Evolutionary conservation across 1,140 invertebrate genomes (phyloP).

Genomic region (Meloidogyne hapla): DNA sequence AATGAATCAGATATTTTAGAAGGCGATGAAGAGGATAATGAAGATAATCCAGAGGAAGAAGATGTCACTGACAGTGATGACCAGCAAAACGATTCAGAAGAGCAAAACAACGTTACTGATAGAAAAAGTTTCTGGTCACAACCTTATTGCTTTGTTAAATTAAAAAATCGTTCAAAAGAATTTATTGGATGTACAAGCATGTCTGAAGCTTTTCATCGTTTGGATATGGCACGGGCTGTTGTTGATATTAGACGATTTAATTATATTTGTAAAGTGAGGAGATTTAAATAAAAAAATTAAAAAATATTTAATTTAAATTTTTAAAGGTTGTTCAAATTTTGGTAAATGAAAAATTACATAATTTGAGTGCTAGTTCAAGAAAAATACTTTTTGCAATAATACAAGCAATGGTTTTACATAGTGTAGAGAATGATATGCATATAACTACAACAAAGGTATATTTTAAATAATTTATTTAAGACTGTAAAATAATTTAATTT

Average conservation of each 20-base stretch:
- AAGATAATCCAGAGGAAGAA: constrained; percentile 10
- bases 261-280: constrained; percentile 80
- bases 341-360: constrained; percentile 78
- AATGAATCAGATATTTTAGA: constrained; percentile 8
- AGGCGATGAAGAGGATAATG: neutral
- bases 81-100: too few species aligned
- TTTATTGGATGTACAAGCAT: constrained; percentile 90
- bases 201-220: constrained; percentile 85
- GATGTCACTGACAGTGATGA: neutral
- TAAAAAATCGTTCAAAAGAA: constrained; percentile 82
- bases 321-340: constrained; percentile 77
- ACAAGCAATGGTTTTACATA: constrained; percentile 86
- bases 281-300: neutral
- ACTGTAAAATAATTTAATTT: too few species aligned
- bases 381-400: constrained; percentile 84
- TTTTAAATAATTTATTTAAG: too few species aligned
- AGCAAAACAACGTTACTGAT: constrained; percentile 22
- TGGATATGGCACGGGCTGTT: constrained; percentile 90
- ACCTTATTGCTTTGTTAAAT: constrained; percentile 86
- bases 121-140: constrained; percentile 72
- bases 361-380: constrained; percentile 86
- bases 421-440: constrained; percentile 66
- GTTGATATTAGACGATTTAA: constrained; percentile 89
- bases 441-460: neutral
- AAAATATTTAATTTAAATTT: constrained; percentile 27